Evolutionary conservation across 30 jellyfish, hydroid and myxozoan species (phyloP), one percentile per base, ranked within the genome.

Genomic region (Rhopilema esculentum): DNA sequence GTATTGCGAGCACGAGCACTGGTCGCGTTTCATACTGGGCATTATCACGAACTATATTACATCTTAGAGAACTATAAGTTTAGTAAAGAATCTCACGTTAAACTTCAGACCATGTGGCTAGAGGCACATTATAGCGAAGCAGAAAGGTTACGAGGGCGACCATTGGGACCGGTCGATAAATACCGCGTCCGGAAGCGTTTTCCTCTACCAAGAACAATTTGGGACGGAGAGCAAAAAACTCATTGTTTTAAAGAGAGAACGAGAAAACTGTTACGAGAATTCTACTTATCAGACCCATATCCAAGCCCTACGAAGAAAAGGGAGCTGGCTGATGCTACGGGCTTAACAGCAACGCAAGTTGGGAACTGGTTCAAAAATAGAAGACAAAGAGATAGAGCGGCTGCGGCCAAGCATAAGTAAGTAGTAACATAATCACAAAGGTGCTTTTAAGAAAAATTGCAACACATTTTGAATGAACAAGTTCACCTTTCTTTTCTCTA

Each of bases 191-290:
- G 99, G 31, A 96, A 96, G 91, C 95, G 98, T 15, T 96, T 91
- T 73, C 99, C 99, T 0, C 65, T 92, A 49, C 99, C 99, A 23
- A 75, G 98, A 48, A 96, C 98, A 30, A 96, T 96, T 20, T 96
- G 98, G 98, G 98, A 96, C 66, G 99, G 99, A 29, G 99, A 96
- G 83, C 98, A 96, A 74, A 96, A 88, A 71, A 84, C 98, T 19
- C 98, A 96, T 80, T 91, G 97, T 40, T 96, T 96, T 57, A 88
- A 88, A 50, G 99, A 96, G 74, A 63, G 98, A 51, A 91, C 98
- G 16, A 80, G 98, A 31, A 87, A 86, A 69, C 93, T 88, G 17
- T 57, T 96, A 62, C 40, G 98, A 27, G 98, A 92, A 74, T 91
- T 91, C 70, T 96, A 91, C 64, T 69, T 94, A 27, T 84, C 91